A percentile compares a stretch with the other conserved stretches of the same genome.
Evolutionary conservation across 2,113 vertebrate species (phyloP).

Genomic region (Sus scrofa): T2T-Sscrofa CM000824.6:140410501-140411000

Average conservation of each 20-base stretch:
- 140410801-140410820: neutral
- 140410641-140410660: neutral
- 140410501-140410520: neutral
- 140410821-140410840: neutral
- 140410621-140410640: neutral
- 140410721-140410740: neutral
- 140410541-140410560: neutral
- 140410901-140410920: neutral
- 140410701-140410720: neutral
- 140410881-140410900: fast-evolving
- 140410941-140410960: neutral
- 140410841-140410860: neutral
- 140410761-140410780: neutral
- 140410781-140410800: neutral
- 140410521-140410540: neutral
- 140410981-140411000: neutral
- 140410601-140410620: neutral
- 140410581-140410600: neutral
- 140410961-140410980: neutral
- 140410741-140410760: neutral
- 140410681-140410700: neutral
- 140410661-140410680: neutral
- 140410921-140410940: neutral
- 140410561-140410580: neutral
- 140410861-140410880: neutral